Conservation (phyloP, 2,797 vertebrate species). For the Cirrhinus mrigala region DNA sequence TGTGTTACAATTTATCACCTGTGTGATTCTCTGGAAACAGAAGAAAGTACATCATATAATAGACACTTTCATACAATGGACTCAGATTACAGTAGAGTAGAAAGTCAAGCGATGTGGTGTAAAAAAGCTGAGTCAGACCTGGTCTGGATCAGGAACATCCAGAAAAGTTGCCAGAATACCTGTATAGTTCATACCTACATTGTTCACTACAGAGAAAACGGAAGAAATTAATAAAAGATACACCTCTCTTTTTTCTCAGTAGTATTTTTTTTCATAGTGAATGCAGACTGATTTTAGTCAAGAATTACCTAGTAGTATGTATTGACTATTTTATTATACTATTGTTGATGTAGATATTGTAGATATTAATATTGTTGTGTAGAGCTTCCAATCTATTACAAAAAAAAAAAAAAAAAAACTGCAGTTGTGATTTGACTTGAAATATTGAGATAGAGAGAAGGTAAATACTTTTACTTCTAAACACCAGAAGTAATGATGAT, state of each 20-base stretch:
- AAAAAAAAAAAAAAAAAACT: too few species aligned
- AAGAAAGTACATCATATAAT: conserved; percentile 17
- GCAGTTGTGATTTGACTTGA: not conserved
- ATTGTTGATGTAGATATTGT: not conserved
- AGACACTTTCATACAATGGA: not conserved
- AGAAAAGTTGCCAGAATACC: conserved; percentile 70
- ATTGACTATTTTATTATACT: not conserved
- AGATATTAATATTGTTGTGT: too few species aligned
- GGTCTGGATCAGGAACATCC: conserved; percentile 71
- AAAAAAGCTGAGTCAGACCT: conserved; percentile 64
- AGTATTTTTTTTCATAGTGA: not conserved
- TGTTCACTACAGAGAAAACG: conserved; percentile 76
- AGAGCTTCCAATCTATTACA: too few species aligned
- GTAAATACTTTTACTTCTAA: not conserved
- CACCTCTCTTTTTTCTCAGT: not conserved
- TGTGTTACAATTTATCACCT: conserved; percentile 81
- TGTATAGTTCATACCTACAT: conserved; percentile 74
- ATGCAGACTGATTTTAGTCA: not conserved
- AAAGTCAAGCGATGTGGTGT: not conserved
- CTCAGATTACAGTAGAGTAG: not conserved
- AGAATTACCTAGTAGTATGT: not conserved
- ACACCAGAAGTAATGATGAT: not conserved
- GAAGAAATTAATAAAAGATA: not conserved
- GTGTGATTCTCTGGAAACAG: conserved; percentile 71
- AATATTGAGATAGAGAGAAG: not conserved